Evolutionary conservation across 1,140 invertebrate genomes (phyloP).

Genomic region (Bactericera cockerelli): DNA sequence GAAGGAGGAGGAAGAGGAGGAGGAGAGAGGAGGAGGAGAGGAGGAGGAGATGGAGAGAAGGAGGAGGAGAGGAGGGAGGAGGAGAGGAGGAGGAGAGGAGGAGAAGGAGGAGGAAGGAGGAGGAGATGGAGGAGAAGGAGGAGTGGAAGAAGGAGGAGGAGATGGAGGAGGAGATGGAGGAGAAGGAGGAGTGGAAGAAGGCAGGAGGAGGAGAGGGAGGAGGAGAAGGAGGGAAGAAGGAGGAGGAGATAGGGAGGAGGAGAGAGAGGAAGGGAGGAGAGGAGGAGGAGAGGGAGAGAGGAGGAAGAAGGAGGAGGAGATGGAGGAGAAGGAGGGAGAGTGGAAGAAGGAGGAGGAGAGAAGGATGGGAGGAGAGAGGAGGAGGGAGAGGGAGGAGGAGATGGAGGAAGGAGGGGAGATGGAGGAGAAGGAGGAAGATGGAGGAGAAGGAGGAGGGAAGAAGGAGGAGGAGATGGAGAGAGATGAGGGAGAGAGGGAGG

Average conservation of each 20-base stretch:
- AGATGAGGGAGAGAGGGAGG: too few relatives aligned
- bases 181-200: too few relatives aligned
- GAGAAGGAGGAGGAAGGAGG: not conserved
- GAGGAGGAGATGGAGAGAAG: too few relatives aligned
- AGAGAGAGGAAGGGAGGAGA: conserved; percentile 2
- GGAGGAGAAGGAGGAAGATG: not conserved
- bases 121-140: not conserved
- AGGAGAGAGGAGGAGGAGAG: not conserved
- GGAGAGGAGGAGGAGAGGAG: not conserved
- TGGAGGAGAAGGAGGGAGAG: conserved; percentile 17
- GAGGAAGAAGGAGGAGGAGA: conserved; percentile 17
- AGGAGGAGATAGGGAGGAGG: not conserved
- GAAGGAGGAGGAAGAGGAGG: not conserved
- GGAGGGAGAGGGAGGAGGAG: conserved; percentile 10
- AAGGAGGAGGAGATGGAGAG: too few relatives aligned
- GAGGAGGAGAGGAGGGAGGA: not conserved
- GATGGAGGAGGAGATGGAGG: conserved; percentile 9
- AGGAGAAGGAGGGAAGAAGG: not conserved
- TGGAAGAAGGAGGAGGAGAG: conserved; percentile 4
- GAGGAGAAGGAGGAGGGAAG: too few relatives aligned
- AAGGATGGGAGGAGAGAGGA: too few relatives aligned
- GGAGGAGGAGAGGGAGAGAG: conserved; percentile 5
- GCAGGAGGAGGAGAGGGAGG: conserved; percentile 5
- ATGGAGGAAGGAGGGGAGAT: too few relatives aligned
- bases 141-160: too few relatives aligned